Evolutionary conservation across 53 echinoderm and acorn worm species (phyloP).

Genomic region (Pentamera pediparva): DNA sequence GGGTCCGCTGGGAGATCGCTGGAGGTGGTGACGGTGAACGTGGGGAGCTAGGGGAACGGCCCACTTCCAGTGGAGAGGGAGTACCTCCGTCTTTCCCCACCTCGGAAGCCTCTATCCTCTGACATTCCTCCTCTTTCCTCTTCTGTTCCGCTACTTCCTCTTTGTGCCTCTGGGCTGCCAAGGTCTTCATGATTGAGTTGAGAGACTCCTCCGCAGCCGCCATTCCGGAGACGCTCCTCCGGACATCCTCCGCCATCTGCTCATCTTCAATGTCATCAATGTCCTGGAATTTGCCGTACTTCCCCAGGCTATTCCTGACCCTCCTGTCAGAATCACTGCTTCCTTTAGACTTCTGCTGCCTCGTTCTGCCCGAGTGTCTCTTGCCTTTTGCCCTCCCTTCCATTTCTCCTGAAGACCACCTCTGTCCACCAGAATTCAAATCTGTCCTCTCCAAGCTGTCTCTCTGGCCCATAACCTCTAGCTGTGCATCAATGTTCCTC

Average conservation of each 20-base stretch:
- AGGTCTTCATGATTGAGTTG: background rate
- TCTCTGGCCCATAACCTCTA: too few species aligned
- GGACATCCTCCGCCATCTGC: background rate
- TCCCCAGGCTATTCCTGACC: background rate
- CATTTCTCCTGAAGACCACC: too few species aligned
- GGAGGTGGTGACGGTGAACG: conserved; percentile 84
- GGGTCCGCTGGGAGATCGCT: conserved; percentile 41
- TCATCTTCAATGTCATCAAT: background rate
- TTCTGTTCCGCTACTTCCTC: conserved; percentile 9
- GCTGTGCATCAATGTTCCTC: too few species aligned
- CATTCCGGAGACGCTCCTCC: background rate
- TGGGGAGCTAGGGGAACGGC: conserved; percentile 32
- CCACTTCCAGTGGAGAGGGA: background rate
- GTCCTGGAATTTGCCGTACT: background rate
- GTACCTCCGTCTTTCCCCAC: background rate
- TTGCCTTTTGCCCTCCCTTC: background rate
- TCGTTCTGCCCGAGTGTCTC: background rate
- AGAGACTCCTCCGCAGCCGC: conserved; percentile 7
- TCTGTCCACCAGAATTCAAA: too few species aligned
- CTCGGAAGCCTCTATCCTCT: too few species aligned
- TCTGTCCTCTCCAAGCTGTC: too few species aligned
- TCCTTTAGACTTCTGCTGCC: background rate
- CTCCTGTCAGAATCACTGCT: background rate
- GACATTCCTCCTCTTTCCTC: background rate
- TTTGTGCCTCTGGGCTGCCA: conserved; percentile 32